Evolutionary conservation across 2,797 vertebrate species (phyloP).

Genomic region (Neostethus bicornis): DNA sequence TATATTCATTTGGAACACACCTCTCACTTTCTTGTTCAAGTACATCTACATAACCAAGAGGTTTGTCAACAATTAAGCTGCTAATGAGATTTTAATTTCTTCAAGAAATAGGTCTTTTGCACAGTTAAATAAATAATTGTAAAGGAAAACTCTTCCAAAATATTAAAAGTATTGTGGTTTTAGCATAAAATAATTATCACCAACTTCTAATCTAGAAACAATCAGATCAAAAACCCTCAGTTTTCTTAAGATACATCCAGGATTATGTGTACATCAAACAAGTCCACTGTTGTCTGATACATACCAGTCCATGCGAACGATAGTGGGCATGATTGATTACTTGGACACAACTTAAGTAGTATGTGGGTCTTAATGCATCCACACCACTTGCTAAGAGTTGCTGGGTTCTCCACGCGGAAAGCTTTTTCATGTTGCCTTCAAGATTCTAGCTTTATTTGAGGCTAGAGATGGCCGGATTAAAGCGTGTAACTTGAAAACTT

Average conservation of each 20-base stretch:
- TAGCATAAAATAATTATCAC: background rate
- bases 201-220: background rate
- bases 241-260: background rate
- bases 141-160: background rate
- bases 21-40: background rate
- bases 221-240: background rate
- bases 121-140: background rate
- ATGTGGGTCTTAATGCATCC: no score
- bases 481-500: background rate
- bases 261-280: no score
- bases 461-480: background rate
- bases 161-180: background rate
- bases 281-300: no score
- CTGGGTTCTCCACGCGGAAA: no score
- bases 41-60: background rate
- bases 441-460: no score
- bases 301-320: no score
- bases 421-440: background rate
- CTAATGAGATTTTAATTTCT: background rate
- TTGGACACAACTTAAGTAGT: no score
- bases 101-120: background rate
- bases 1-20: background rate
- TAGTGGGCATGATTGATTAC: no score
- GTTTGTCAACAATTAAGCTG: background rate
- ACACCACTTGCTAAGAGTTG: no score